Evolutionary conservation across 1,140 invertebrate species (phyloP).

Genomic region (Drosophila repleta): DNA sequence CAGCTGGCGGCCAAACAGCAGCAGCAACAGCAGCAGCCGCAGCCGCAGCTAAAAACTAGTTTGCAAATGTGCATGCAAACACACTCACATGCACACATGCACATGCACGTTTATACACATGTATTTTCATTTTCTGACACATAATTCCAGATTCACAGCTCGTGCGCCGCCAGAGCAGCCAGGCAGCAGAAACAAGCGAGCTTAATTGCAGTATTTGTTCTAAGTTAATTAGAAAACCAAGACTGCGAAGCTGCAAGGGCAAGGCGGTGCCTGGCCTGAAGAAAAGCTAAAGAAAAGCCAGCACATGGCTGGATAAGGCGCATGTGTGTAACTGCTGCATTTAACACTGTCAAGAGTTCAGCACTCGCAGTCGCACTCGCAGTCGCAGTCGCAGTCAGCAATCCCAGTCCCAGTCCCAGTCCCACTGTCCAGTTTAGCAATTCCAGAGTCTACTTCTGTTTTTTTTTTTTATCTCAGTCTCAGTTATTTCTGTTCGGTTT

Average conservation of each 20-base stretch:
- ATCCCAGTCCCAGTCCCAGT: conserved; percentile 14
- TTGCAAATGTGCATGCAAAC: conserved; percentile 61
- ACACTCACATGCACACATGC: conserved; percentile 15
- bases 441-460: conserved; percentile 18
- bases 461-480: conserved; percentile 32
- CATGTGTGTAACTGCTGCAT: conserved; percentile 77
- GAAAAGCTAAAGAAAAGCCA: conserved; percentile 21
- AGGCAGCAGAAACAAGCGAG: conserved; percentile 65
- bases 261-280: neutral
- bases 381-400: conserved; percentile 3
- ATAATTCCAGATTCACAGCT: conserved; percentile 79
- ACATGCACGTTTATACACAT: conserved; percentile 25
- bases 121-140: conserved; percentile 82
- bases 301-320: conserved; percentile 23
- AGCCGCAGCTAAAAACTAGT: conserved; percentile 62
- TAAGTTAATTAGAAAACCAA: conserved; percentile 78
- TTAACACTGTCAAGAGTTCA: conserved; percentile 80
- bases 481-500: conserved; percentile 57
- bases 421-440: conserved; percentile 43
- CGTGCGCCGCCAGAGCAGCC: conserved; percentile 52
- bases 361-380: conserved; percentile 22
- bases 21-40: conserved; percentile 8
- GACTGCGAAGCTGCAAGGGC: conserved; percentile 30
- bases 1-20: conserved; percentile 52
- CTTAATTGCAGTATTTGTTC: conserved; percentile 82